Percentiles rank a stretch among this genome's conserved stretches.
Conservation (phyloP, 2,797 vertebrate species). For the Emydoidea blandingii region DNA sequence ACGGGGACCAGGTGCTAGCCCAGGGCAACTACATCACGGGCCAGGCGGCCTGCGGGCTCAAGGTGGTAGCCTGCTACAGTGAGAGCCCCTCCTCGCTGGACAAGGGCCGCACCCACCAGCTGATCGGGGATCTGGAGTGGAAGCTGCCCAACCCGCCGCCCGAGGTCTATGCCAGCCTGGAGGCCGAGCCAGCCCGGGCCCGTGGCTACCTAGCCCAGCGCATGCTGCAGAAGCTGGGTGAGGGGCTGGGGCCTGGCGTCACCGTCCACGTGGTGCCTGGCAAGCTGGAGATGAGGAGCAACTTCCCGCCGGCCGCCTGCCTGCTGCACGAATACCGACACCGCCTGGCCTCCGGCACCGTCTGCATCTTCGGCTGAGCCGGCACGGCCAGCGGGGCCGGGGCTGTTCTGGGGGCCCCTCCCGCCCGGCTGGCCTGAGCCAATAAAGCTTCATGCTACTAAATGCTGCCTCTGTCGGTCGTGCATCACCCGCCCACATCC, state of each 20-base stretch:
- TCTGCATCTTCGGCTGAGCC: slow-evolving; percentile 81
- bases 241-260: slow-evolving; percentile 77
- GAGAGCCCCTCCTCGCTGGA: slow-evolving; percentile 80
- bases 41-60: slow-evolving; percentile 60
- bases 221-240: slow-evolving; percentile 81
- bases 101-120: slow-evolving; percentile 81
- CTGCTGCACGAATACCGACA: slow-evolving; percentile 84
- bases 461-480: rapidly evolving
- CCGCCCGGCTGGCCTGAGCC: no score
- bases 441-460: not conserved
- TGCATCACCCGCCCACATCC: no score
- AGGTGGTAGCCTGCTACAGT: slow-evolving; percentile 78
- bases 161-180: slow-evolving; percentile 81
- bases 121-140: slow-evolving; percentile 84
- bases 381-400: no score
- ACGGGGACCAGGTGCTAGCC: slow-evolving; percentile 14
- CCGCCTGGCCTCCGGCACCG: slow-evolving; percentile 81
- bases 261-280: slow-evolving; percentile 82
- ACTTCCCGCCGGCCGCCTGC: slow-evolving; percentile 80
- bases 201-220: slow-evolving; percentile 79
- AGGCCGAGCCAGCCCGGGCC: slow-evolving; percentile 79
- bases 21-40: slow-evolving; percentile 73
- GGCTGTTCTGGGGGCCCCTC: no score
- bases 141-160: slow-evolving; percentile 85
- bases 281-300: slow-evolving; percentile 81